phyloP scores from a whole-genome alignment of 2,797 vertebrate genomes.

The Euphonia xanthogaster region DNA sequence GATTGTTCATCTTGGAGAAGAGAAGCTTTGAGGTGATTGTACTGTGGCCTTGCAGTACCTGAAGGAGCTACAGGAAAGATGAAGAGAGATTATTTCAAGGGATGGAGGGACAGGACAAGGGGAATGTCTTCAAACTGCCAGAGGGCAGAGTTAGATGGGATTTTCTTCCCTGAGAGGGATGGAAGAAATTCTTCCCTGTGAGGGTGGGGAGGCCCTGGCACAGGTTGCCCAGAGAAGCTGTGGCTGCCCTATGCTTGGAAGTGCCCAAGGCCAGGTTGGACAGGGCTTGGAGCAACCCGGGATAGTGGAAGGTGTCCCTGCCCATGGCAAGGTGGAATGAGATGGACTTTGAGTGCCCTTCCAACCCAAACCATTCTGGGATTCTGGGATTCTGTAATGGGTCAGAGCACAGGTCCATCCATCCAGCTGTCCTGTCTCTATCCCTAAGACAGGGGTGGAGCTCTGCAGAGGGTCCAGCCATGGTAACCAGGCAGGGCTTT shows the following conservation, averaged over 20 bases:
- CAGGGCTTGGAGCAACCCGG: accelerated
- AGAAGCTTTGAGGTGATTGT: background rate
- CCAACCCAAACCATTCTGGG: background rate
- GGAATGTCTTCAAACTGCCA: background rate
- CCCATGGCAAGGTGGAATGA: accelerated
- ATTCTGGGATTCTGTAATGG: background rate
- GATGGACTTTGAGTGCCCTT: background rate
- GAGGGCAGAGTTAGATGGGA: background rate
- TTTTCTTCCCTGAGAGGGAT: background rate
- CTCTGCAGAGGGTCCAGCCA: background rate
- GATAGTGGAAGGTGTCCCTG: background rate
- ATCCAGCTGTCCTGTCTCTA: background rate
- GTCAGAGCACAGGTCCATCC: background rate
- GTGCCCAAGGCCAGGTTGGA: background rate
- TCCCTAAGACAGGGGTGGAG: background rate
- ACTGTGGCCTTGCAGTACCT: background rate
- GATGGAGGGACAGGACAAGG: background rate
- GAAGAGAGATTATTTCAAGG: background rate
- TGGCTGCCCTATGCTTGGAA: background rate
- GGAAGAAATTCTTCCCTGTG: background rate
- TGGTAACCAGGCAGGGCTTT: background rate
- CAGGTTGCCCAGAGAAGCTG: background rate
- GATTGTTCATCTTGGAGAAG: background rate
- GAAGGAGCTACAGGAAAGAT: background rate
- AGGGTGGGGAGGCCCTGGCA: background rate